Evolutionary conservation across 2,113 vertebrate species (phyloP), one percentile per base, ranked within the genome.

Genomic region (Tachuris rubrigastra): DNA sequence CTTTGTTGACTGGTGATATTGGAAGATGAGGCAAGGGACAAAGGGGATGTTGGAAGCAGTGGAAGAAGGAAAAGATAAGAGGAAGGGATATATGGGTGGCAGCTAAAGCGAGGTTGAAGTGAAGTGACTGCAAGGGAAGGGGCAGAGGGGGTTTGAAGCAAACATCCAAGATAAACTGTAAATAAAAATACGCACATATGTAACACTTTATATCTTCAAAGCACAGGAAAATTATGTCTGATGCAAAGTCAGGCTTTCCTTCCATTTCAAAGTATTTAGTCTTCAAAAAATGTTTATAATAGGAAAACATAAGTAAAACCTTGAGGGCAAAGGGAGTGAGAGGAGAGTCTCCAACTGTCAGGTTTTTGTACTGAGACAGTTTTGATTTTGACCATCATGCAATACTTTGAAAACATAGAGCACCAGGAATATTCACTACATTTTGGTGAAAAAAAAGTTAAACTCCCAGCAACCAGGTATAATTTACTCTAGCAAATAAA

Each of bases 201-300:
- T 35, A 78, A 22, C 13, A 37, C 35, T 92, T 82, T 27, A 17
- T 56, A 53, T 85, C 91, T 97, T 96, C 84, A 97, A 96, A 96
- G 94, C 8, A 68, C 74, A 58, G 49, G 80, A 95, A 75, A 85
- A 95, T 2, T 69, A 85, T 1, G 2, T 66, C 71, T 89, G 20
- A 53, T 79, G 24, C 87, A 80, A 89, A 90, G 37, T 82, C 39
- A 72, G 31, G 14, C 27, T 78, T 91, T 89, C 47, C 31, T 83
- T 88, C 72, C 9, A 74, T 95, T 77, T 92, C 68, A 86, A 89
- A 91, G 71, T 68, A 91, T 82, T 89, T 77, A 25, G 41, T 82
- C 49, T 85, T 73, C 49, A 75, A 91, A 91, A 94, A 65, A 1
- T 82, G 80, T 94, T 96, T 93, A 79, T 76, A 87, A 60, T 5